Percentiles rank a stretch among this genome's conserved stretches.
Conservation (phyloP, 1,140 invertebrate genomes). For the Caenorhabditis remanei region DNA sequence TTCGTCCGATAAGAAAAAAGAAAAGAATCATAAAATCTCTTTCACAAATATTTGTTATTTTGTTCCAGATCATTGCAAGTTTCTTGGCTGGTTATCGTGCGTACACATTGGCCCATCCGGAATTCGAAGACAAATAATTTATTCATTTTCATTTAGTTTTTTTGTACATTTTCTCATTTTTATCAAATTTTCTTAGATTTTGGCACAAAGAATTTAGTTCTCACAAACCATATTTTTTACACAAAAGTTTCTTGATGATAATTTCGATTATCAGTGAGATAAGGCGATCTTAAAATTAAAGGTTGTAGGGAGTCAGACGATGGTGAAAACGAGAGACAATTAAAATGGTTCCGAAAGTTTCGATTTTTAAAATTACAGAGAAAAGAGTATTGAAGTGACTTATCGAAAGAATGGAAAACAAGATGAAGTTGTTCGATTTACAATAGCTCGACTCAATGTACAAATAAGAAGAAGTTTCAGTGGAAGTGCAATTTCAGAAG, state of each 20-base stretch:
- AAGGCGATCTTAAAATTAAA: slow-evolving; percentile 9
- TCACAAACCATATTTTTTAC: background rate
- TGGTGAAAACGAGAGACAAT: background rate
- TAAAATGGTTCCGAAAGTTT: background rate
- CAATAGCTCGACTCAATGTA: slow-evolving; percentile 26
- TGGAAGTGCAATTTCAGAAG: slow-evolving; percentile 39
- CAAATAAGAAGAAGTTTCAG: slow-evolving; percentile 36
- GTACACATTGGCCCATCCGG: slow-evolving; percentile 30
- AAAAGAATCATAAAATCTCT: background rate
- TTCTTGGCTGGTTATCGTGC: slow-evolving; percentile 61
- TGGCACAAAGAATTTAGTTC: background rate
- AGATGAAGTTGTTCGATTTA: slow-evolving; percentile 14
- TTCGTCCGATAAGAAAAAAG: background rate
- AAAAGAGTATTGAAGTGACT: background rate
- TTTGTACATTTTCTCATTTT: background rate
- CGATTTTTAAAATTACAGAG: background rate
- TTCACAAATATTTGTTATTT: background rate
- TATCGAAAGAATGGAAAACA: slow-evolving; percentile 55
- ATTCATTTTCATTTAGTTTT: slow-evolving; percentile 14
- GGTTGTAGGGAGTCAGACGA: slow-evolving; percentile 21
- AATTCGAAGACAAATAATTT: slow-evolving; percentile 34
- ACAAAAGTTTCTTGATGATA: slow-evolving; percentile 50
- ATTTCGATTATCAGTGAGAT: slow-evolving; percentile 47
- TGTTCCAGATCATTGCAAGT: slow-evolving; percentile 60
- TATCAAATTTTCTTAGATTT: background rate